Percentiles rank a stretch among this genome's conserved stretches.
Evolutionary conservation across 2,113 vertebrate species (phyloP).

Genomic region (Cavia aperea): DNA sequence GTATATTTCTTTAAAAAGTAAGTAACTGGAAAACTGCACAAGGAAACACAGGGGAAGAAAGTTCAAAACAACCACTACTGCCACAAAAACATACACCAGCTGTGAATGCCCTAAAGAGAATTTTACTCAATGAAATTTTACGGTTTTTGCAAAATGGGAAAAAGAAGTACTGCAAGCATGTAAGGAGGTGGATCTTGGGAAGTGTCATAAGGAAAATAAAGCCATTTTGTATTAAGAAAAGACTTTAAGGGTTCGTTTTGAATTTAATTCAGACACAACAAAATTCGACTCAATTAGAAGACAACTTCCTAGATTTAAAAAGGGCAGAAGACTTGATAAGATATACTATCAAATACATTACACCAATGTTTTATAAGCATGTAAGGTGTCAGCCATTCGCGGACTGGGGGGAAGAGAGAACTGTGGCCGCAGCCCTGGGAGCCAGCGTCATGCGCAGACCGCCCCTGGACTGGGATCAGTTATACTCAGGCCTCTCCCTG

Average conservation of each 20-base stretch:
- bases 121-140: neutral
- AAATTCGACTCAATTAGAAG: constrained; percentile 5
- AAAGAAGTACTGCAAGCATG: neutral
- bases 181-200: neutral
- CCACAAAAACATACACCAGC: neutral
- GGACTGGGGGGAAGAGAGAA: too few relatives aligned
- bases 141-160: neutral
- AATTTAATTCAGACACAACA: neutral
- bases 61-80: neutral
- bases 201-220: constrained; percentile 2
- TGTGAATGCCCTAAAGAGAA: neutral
- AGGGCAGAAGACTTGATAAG: neutral
- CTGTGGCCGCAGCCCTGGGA: too few relatives aligned
- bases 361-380: neutral
- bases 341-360: constrained; percentile 8
- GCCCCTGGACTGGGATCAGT: too few relatives aligned
- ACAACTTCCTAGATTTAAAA: neutral
- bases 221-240: constrained; percentile 5
- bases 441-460: too few relatives aligned
- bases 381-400: neutral
- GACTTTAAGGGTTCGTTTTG: constrained; percentile 1
- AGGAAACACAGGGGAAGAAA: neutral
- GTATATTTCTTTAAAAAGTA: constrained; percentile 11
- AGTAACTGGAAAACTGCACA: neutral
- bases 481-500: too few relatives aligned